Conservation (phyloP, 2,797 vertebrate genomes). For the Scyliorhinus canicula region DNA sequence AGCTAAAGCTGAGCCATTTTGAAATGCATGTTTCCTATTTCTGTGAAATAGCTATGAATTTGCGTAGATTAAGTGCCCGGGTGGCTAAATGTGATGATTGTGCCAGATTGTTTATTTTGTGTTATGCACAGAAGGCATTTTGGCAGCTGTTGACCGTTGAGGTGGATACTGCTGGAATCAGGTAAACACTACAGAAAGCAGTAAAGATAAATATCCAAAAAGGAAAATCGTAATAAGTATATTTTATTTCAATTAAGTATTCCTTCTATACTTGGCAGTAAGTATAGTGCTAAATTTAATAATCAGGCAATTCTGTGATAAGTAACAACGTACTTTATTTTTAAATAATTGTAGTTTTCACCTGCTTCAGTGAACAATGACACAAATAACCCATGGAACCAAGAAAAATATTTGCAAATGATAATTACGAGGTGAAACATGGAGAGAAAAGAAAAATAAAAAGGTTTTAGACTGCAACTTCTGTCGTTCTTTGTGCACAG, state of each 20-base stretch:
- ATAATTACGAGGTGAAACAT: background rate
- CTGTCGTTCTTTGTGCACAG: background rate
- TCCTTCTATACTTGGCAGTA: background rate
- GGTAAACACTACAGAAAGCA: background rate
- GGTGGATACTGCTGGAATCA: background rate
- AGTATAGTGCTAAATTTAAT: background rate
- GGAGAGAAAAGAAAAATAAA: background rate
- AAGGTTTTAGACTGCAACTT: background rate
- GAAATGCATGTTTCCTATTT: background rate
- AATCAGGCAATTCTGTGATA: background rate
- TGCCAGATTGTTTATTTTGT: constrained; percentile 8
- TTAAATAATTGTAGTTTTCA: background rate
- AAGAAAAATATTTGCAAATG: background rate
- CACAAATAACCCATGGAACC: background rate
- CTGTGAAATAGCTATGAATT: constrained; percentile 2
- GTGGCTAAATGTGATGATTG: background rate
- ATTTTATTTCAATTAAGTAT: background rate
- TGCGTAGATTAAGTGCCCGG: background rate
- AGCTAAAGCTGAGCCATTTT: background rate
- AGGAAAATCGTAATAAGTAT: background rate
- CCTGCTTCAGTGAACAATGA: background rate
- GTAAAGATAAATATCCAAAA: background rate
- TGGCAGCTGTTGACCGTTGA: background rate
- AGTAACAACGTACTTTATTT: background rate
- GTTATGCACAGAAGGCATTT: background rate